A percentile compares a stretch with the other conserved stretches of the same genome.
phyloP scores from a whole-genome alignment of 2,113 vertebrate species.

The Oenanthe melanoleuca region DNA sequence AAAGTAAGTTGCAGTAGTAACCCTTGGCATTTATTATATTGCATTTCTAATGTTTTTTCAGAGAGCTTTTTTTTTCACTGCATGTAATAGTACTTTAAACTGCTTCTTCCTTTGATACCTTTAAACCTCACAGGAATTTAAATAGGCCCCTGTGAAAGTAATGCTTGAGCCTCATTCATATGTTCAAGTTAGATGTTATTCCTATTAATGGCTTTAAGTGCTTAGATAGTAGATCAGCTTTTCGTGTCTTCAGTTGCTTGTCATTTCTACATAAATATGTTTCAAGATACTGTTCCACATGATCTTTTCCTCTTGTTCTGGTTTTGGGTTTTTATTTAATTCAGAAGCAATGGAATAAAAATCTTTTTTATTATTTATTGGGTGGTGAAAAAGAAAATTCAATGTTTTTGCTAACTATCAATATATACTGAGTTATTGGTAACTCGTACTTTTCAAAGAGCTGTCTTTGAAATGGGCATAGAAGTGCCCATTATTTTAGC shows the following conservation, averaged over 20 bases:
- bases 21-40: constrained; percentile 54
- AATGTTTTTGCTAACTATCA: neutral
- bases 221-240: constrained; percentile 70
- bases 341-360: constrained; percentile 28
- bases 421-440: neutral
- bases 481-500: neutral
- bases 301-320: constrained; percentile 35
- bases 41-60: constrained; percentile 64
- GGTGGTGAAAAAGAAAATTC: constrained; percentile 30
- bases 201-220: constrained; percentile 78
- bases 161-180: constrained; percentile 69
- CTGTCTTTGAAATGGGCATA: neutral
- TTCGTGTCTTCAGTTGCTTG: constrained; percentile 65
- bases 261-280: constrained; percentile 74
- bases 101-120: constrained; percentile 57
- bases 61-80: neutral
- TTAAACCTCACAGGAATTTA: constrained; percentile 73
- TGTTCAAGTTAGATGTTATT: constrained; percentile 71
- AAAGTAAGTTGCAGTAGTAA: constrained; percentile 7
- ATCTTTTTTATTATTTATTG: constrained; percentile 34
- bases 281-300: constrained; percentile 28
- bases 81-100: constrained; percentile 52
- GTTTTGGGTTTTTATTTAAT: neutral
- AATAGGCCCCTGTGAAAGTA: constrained; percentile 65
- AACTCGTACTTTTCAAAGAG: constrained; percentile 4